Base-by-base conservation (phyloP, 1,140 invertebrate species). In the Thaumetopoea pityocampa region DNA sequence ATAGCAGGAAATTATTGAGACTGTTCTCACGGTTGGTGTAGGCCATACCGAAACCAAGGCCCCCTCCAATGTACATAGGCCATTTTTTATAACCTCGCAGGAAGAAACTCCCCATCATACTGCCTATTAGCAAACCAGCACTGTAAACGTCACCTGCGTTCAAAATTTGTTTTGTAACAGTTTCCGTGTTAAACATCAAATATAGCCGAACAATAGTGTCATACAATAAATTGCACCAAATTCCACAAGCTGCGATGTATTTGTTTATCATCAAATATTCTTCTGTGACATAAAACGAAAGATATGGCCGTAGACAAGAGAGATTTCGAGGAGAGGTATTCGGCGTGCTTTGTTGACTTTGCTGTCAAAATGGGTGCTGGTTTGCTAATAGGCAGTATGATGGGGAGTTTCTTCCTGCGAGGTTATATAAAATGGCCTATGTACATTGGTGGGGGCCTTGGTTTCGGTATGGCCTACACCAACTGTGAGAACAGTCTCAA, bases 381-480 rank as follows among this genome's bases (percentile, higher is more conserved):
- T 5, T 32, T 77, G 1, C 12, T 83, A 26, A 63, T 83, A 1
- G 79, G 79, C 26, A 72, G 67, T 35, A 76, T 80, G 66, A 45
- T 80, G 58, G 72, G 79, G 23, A 66, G 72, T 24, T 81, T 83
- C 52, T 83, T 81, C 44, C 38, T 83, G 4, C 59, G 61, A 8
- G 65, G 78, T 3, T 62, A 46, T 35, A 55, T 36, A 8, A 64
- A 51, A 11, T 84, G 80, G 83, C 83, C 83, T 3, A 67, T 70
- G 54, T 64, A 36, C 17, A 36, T 15, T 26, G 8, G 14, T 27
- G 15, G 12, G 16, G 34, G 5, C 12, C 23, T 8, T 18, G 34
- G 18, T 23, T 8, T 20, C 5, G 18, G n/a, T 24, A n/a, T 12
- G 69, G 74, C 80, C 0, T 83, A 80, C 34, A 65, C 48, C 35